Conservation (phyloP, 2,113 vertebrate genomes). For the Alexandromys fortis region DNA sequence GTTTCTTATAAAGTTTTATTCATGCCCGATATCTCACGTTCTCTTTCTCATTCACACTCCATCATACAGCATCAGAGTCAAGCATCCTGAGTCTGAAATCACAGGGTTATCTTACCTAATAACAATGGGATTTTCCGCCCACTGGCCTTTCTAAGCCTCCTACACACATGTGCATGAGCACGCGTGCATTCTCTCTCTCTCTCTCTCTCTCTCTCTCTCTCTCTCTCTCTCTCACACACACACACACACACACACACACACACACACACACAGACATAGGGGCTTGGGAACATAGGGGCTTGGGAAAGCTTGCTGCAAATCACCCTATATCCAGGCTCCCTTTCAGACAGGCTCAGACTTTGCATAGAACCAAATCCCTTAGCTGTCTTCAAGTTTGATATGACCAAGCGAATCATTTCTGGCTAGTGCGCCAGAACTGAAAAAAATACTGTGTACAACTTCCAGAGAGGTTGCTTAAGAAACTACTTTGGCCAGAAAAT, state of each 20-base stretch:
- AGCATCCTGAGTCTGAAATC: not conserved
- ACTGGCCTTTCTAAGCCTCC: not conserved
- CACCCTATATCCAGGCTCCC: not conserved
- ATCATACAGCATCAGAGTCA: not conserved
- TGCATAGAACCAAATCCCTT: not conserved
- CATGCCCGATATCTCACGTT: not conserved
- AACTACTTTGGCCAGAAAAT: not conserved
- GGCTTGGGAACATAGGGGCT: not conserved
- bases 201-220: no score
- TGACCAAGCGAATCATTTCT: not conserved
- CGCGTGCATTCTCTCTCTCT: no score
- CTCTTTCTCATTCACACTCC: not conserved
- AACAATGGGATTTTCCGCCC: not conserved
- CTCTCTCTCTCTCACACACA: no score
- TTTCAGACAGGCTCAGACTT: not conserved
- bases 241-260: no score
- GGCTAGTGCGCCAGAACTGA: not conserved
- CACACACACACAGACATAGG: no score
- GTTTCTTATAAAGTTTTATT: not conserved
- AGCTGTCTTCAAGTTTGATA: not conserved
- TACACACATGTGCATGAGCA: no score
- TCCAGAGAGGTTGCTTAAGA: not conserved
- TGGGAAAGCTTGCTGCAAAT: not conserved
- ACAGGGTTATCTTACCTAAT: not conserved
- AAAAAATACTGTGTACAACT: not conserved